Percentiles rank a stretch among this genome's conserved stretches.
Conservation (phyloP, 2,797 vertebrate species). For the Sus cebifrons region DNA sequence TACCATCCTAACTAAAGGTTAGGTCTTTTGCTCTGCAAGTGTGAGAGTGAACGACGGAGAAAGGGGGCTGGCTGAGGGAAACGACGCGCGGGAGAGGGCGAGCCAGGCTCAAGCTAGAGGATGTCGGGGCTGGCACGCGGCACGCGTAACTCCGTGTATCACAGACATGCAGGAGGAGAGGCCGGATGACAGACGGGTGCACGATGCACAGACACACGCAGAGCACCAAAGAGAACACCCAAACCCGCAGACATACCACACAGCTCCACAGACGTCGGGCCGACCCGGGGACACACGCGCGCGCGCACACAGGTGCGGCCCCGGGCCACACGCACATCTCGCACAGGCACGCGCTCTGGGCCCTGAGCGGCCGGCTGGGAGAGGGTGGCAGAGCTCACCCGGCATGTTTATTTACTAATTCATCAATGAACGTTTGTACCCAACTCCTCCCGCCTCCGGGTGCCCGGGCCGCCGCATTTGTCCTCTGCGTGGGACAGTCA, state of each 20-base stretch:
- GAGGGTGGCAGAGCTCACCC: constrained; percentile 68
- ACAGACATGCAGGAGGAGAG: constrained; percentile 3
- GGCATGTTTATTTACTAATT: constrained; percentile 75
- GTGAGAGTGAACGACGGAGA: background rate
- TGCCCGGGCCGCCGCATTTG: constrained; percentile 1
- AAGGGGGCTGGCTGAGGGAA: background rate
- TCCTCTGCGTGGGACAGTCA: constrained; percentile 16
- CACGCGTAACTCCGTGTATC: background rate
- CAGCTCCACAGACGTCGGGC: constrained; percentile 16
- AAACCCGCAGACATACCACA: background rate
- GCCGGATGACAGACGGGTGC: constrained; percentile 49
- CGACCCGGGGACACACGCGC: background rate
- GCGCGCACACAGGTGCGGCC: constrained; percentile 71
- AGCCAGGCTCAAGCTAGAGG: background rate
- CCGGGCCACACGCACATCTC: constrained; percentile 68
- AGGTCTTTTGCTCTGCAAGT: background rate
- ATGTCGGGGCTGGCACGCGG: background rate
- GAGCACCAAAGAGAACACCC: constrained; percentile 10
- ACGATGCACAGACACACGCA: constrained; percentile 20
- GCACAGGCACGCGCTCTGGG: constrained; percentile 45
- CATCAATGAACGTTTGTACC: constrained; percentile 76
- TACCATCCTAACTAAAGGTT: background rate
- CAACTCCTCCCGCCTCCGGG: constrained; percentile 53
- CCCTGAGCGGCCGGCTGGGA: constrained; percentile 1
- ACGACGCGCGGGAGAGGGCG: background rate